Base-by-base conservation (phyloP, 2,797 vertebrate genomes). In the Leucoraja ocellata region DNA sequence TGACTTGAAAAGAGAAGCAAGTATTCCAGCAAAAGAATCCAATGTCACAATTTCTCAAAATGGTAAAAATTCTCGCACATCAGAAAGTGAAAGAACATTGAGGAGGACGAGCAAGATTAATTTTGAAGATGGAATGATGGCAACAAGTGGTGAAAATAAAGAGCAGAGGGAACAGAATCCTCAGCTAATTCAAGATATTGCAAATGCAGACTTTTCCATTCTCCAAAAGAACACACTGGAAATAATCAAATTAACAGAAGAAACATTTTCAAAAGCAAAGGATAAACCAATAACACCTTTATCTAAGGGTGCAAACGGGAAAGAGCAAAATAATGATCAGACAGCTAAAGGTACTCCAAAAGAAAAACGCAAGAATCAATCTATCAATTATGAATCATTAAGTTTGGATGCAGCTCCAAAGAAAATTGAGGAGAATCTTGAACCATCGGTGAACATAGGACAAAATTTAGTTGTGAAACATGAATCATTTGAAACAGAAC, bases 371-470 rank as follows among this genome's bases (percentile, higher is more conserved):
- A 97, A 78, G 79, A 90, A 93, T 74, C 94, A 0, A 28, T 25
- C 73, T 2, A 95, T 95, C 1, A 95, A 95, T 0, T 93, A 95
- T 93, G 96, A 76, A 94, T 95, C 81, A 14, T 32, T 95, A 32
- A 95, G 91, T 39, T 93, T 91, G 0, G 18, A 61, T 58, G 95
- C 97, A 76, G 96, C 94, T 93, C 93, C 94, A 83, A 94, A 96
- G 93, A 11, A 83, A 74, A 1, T 73, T 73, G 80, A 86, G 9
- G 93, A 96, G 71, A 84, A 94, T 58, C 25, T 95, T 46, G 23
- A 28, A 11, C 25, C 39, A 25, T 74, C 71, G 4, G 4, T 74
- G 39, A 71, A 58, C 28, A 76, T 74, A 28, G 36, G 8, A 28
- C 23, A 14, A 92, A 54, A 11, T 28, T 2, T 74, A 4, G 68